phyloP scores from a whole-genome alignment of 2,888 invertebrate genomes.

The Schizaphis graminum region DNA sequence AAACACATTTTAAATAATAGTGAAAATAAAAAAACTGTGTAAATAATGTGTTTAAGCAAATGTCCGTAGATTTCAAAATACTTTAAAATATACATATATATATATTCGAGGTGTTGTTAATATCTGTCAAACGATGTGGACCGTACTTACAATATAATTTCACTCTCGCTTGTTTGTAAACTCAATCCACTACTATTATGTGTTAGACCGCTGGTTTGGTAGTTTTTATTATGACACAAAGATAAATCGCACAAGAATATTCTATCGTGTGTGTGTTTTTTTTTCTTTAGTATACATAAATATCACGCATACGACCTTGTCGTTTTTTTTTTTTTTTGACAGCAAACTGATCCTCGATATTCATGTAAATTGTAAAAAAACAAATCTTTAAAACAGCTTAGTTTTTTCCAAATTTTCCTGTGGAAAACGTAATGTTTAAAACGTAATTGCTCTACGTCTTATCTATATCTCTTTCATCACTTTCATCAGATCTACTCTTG shows the following conservation, averaged over 20 bases:
- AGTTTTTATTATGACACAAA: background rate
- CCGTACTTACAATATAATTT: background rate
- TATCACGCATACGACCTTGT: background rate
- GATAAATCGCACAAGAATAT: background rate
- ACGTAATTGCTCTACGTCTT: background rate
- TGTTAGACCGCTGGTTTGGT: background rate
- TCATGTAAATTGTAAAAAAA: background rate
- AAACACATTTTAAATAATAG: background rate
- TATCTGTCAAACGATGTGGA: background rate
- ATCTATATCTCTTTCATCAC: background rate
- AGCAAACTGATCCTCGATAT: background rate
- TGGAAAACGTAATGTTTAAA: background rate
- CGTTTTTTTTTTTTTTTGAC: too few relatives aligned
- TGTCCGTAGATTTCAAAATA: background rate
- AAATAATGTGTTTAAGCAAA: background rate
- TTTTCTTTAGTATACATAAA: background rate
- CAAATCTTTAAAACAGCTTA: background rate
- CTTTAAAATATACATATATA: background rate
- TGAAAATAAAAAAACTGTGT: background rate
- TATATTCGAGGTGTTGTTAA: background rate
- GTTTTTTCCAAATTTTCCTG: background rate
- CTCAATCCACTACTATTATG: background rate
- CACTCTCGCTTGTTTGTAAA: background rate
- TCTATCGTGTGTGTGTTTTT: background rate
- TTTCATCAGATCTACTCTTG: background rate